A percentile compares a stretch with the other conserved stretches of the same genome.
Conservation (phyloP, 2,888 invertebrate species). For the Prosapia bicincta region DNA sequence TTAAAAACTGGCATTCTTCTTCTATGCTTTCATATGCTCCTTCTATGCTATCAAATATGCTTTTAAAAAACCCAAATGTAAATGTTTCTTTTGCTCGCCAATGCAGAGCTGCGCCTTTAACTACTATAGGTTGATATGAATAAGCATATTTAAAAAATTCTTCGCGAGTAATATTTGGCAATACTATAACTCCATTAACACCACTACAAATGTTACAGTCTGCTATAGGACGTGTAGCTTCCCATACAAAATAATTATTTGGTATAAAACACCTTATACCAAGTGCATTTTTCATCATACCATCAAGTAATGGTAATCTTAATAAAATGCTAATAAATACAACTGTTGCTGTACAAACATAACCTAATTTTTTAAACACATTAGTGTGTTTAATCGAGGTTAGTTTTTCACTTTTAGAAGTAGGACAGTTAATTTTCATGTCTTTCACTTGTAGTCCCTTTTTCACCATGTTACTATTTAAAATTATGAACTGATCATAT, state of each 20-base stretch:
- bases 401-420: not conserved
- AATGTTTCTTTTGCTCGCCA: conserved; percentile 73
- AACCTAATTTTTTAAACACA: conserved; percentile 20
- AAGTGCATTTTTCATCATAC: conserved; percentile 42
- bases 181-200: conserved; percentile 61
- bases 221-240: conserved; percentile 78
- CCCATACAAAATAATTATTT: conserved; percentile 83
- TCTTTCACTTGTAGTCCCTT: conserved; percentile 30
- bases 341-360: conserved; percentile 23
- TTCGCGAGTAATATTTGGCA: conserved; percentile 63
- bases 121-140: conserved; percentile 72
- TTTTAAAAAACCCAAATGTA: conserved; percentile 63
- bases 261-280: conserved; percentile 69
- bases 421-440: not conserved
- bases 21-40: conserved; percentile 71
- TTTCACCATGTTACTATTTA: conserved; percentile 40
- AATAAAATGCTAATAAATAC: conserved; percentile 29
- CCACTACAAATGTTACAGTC: conserved; percentile 75
- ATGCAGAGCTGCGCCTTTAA: conserved; percentile 68
- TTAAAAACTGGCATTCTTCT: conserved; percentile 82
- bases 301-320: conserved; percentile 35
- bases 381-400: not conserved
- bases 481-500: conserved; percentile 37
- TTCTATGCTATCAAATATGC: conserved; percentile 59
- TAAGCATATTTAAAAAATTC: conserved; percentile 73